phyloP scores from a whole-genome alignment of 2,888 invertebrate genomes.

The Notocelia uddmanniana region DNA sequence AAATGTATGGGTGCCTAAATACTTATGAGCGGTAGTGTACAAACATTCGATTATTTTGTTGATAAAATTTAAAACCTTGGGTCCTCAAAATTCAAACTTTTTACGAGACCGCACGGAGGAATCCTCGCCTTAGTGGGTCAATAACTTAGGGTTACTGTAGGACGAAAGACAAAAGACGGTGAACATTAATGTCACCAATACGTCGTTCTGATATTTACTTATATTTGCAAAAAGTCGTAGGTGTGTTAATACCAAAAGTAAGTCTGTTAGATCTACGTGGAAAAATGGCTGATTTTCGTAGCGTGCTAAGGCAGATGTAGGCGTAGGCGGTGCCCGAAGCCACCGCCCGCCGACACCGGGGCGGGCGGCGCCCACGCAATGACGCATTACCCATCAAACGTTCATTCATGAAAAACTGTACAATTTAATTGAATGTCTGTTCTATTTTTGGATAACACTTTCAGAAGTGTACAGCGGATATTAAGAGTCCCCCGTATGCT shows the following conservation, averaged over 20 bases:
- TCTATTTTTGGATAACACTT: conserved; percentile 20
- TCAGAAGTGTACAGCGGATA: conserved; percentile 13
- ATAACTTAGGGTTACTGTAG: background rate
- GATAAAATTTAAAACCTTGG: too few relatives aligned
- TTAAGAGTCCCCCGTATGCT: too few relatives aligned
- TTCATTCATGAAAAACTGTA: conserved; percentile 41
- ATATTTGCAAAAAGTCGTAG: background rate
- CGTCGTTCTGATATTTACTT: background rate
- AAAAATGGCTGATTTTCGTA: background rate
- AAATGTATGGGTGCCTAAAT: too few relatives aligned
- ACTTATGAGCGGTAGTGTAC: too few relatives aligned
- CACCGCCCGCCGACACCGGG: conserved; percentile 46
- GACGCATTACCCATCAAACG: conserved; percentile 52
- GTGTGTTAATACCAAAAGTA: background rate
- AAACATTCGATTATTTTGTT: too few relatives aligned
- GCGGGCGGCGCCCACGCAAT: conserved; percentile 60
- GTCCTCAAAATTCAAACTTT: too few relatives aligned
- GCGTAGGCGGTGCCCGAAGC: conserved; percentile 46
- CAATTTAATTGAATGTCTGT: conserved; percentile 9
- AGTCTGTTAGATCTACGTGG: background rate
- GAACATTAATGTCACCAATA: background rate
- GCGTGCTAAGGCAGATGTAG: conserved; percentile 15
- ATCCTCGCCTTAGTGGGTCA: too few relatives aligned
- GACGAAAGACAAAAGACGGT: background rate
- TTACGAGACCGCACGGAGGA: too few relatives aligned